A percentile compares a stretch with the other conserved stretches of the same genome.
These are phyloP conservation scores for Malurus cyaneus DNA, from an alignment of 2,113 vertebrate species.

Conservation along the genomic window DNA sequence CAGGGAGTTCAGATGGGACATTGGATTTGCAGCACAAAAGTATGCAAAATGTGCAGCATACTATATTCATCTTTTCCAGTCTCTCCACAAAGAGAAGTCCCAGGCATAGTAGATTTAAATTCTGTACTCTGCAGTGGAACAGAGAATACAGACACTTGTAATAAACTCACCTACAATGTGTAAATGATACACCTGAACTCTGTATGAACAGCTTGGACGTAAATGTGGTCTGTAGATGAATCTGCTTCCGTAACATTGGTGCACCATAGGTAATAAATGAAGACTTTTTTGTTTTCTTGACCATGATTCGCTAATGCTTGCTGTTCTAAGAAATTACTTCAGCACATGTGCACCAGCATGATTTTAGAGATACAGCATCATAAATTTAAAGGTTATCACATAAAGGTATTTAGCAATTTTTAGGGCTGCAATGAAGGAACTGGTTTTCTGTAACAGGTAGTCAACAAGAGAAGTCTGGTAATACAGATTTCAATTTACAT, in stretches of 20 bases:
- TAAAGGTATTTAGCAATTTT: neutral
- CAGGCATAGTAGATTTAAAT: neutral
- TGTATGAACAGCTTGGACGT: neutral
- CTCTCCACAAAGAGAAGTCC: neutral
- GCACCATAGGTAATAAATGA: neutral
- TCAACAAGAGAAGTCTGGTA: neutral
- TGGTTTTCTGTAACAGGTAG: neutral
- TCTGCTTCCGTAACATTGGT: neutral
- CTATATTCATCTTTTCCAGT: neutral
- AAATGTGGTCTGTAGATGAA: neutral
- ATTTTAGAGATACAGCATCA: neutral
- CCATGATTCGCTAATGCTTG: neutral
- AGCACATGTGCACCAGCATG: rapidly evolving
- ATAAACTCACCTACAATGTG: neutral
- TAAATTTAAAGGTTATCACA: neutral
- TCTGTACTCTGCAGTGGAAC: neutral
- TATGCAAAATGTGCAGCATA: neutral
- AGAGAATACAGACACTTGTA: neutral
- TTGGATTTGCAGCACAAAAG: neutral
- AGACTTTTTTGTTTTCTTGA: neutral
- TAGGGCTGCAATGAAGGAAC: neutral
- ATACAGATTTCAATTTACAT: neutral
- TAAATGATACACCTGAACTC: neutral
- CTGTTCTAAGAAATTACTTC: neutral
- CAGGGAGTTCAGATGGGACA: neutral